Percentiles rank a stretch among this genome's conserved stretches.
phyloP scores from a whole-genome alignment of 2,888 invertebrate species.

The Drosophila paranaensis region DNA sequence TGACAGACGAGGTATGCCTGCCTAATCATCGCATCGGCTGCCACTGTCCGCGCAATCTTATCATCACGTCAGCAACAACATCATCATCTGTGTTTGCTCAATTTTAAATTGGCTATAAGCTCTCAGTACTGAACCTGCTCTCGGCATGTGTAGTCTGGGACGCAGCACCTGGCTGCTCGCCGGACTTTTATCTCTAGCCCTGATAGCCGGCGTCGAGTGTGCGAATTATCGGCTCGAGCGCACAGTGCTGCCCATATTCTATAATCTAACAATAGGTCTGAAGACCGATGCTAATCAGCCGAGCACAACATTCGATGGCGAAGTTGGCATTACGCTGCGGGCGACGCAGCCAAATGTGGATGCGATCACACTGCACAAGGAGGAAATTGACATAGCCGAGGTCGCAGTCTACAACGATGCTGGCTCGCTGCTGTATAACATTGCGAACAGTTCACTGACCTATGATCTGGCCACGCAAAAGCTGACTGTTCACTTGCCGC shows the following conservation, averaged over 20 bases:
- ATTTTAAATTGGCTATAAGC: neutral
- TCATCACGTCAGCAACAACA: slow-evolving; percentile 32
- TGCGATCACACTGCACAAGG: slow-evolving; percentile 85
- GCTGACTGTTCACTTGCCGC: slow-evolving; percentile 84
- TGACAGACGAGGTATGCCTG: neutral
- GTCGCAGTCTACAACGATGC: slow-evolving; percentile 41
- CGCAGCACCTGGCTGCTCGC: slow-evolving; percentile 21
- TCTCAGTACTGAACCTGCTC: slow-evolving; percentile 46
- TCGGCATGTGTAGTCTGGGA: slow-evolving; percentile 50
- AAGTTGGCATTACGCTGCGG: slow-evolving; percentile 85
- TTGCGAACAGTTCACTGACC: slow-evolving; percentile 38
- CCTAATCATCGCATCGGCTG: slow-evolving; percentile 26
- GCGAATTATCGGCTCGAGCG: slow-evolving; percentile 76
- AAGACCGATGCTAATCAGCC: slow-evolving; percentile 49
- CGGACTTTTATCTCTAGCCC: slow-evolving; percentile 24
- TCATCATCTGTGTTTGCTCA: slow-evolving; percentile 17
- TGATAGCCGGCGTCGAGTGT: slow-evolving; percentile 30
- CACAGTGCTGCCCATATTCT: slow-evolving; percentile 85
- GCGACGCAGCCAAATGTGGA: slow-evolving; percentile 83
- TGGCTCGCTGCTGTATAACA: slow-evolving; percentile 26
- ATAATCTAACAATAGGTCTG: slow-evolving; percentile 86
- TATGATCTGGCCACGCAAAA: slow-evolving; percentile 82
- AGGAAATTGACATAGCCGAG: slow-evolving; percentile 56
- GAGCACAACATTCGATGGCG: slow-evolving; percentile 72
- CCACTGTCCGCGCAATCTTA: slow-evolving; percentile 50